Evolutionary conservation across 2,888 invertebrate genomes (phyloP), one percentile per base, ranked within the genome.

Genomic region (Homarus gammarus): DNA sequence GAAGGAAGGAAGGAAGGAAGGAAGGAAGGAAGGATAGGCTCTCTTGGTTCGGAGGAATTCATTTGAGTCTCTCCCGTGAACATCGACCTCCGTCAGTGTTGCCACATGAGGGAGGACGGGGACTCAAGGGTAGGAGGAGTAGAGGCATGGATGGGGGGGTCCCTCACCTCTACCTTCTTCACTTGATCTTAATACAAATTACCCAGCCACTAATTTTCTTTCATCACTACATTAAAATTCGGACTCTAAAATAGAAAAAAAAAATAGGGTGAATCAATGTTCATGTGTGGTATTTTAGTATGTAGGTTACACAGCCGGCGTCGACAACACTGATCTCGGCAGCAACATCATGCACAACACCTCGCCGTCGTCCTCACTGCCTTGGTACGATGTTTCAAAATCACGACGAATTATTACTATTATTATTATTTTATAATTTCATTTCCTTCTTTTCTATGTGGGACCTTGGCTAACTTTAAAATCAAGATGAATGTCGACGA

Each of bases 341-440:
- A 78, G 78, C 51, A 75, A 44, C 75, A 56, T 36, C 56, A 51
- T 8, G 78, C 2, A 51, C 18, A 51, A 49, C 51, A 22, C 18
- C 56, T 56, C 44, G 78, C 36, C 78, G 56, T 33, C 31, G 51
- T n/a, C n/a, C n/a, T n/a, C n/a, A n/a, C 78, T 78, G 78, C 78
- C 78, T 78, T 56, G 51, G 78, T 78, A 44, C 78, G 78, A 78
- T 56, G 51, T 8, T 56, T 78, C 56, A n/a, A 56, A n/a, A 64
- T n/a, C n/a, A n/a, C n/a, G n/a, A n/a, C n/a, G n/a, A n/a, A n/a
- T n/a, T n/a, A n/a, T n/a, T n/a, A n/a, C n/a, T n/a, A n/a, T n/a
- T n/a, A n/a, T n/a, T n/a, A n/a, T n/a, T n/a, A n/a, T n/a, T n/a
- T n/a, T n/a, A n/a, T n/a, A n/a, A n/a, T n/a, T n/a, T n/a, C n/a